Conservation (phyloP, 2,888 invertebrate genomes). For the Tridacna gigas region DNA sequence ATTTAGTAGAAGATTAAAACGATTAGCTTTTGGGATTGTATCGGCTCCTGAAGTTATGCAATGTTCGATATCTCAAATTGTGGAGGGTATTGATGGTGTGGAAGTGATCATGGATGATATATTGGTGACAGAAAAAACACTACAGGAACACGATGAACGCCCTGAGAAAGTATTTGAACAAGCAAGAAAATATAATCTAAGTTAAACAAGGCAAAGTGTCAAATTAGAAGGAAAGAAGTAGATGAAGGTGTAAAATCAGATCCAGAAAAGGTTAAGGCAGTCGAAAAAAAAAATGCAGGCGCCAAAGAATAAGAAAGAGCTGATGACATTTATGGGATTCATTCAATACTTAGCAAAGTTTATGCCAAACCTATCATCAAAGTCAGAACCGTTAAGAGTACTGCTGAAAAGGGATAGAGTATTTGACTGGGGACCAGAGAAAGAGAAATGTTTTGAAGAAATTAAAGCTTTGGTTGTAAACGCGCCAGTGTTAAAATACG, state of each 20-base stretch:
- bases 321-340: conserved; percentile 36
- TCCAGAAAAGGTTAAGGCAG: conserved; percentile 15
- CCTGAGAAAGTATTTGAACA: conserved; percentile 15
- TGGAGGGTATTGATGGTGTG: not conserved
- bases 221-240: conserved; percentile 22
- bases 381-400: conserved; percentile 37
- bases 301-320: conserved; percentile 26
- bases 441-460: conserved; percentile 27
- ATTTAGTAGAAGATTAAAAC: conserved; percentile 35
- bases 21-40: conserved; percentile 49
- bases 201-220: conserved; percentile 30
- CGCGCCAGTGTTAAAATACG: conserved; percentile 41
- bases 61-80: not conserved
- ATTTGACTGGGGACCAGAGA: conserved; percentile 39
- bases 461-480: conserved; percentile 24
- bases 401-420: conserved; percentile 23
- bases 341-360: conserved; percentile 41
- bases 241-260: conserved; percentile 25
- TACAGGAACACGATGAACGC: conserved; percentile 32
- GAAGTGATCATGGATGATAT: conserved; percentile 58
- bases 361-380: conserved; percentile 35
- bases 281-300: conserved; percentile 31
- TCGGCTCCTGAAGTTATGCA: conserved; percentile 43
- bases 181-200: too few species aligned
- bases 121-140: conserved; percentile 26